These are phyloP conservation scores for Archocentrus centrarchus DNA, from an alignment of 2,113 vertebrate species.

Conservation along the genomic window DNA sequence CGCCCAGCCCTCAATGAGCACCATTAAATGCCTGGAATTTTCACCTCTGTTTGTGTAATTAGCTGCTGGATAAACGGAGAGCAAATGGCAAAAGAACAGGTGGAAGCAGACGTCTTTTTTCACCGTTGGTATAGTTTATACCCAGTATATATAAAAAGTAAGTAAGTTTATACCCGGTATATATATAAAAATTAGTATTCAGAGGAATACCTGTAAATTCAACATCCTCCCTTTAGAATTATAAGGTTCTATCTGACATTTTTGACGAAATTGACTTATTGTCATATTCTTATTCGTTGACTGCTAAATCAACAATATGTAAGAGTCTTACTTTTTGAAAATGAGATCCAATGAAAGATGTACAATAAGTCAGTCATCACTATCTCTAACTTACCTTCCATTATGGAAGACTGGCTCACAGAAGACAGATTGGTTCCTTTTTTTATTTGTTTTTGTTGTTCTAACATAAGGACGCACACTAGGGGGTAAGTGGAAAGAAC, in stretches of 20 bases:
- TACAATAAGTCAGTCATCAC: too few relatives aligned
- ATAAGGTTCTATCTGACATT: too few relatives aligned
- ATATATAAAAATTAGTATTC: background rate
- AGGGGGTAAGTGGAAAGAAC: background rate
- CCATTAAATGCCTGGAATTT: constrained; percentile 35
- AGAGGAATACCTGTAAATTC: background rate
- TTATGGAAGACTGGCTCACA: background rate
- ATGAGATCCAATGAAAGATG: too few relatives aligned
- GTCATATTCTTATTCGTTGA: too few relatives aligned
- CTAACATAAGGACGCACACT: background rate
- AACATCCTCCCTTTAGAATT: too few relatives aligned
- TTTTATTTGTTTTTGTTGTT: background rate
- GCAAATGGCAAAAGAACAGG: background rate
- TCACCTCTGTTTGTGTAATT: constrained; percentile 48
- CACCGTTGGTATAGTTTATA: background rate
- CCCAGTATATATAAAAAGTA: background rate
- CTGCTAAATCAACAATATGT: too few relatives aligned
- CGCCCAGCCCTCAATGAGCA: constrained; percentile 25
- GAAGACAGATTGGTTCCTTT: background rate
- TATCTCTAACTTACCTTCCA: background rate
- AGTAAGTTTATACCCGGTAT: background rate
- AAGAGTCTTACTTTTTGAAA: background rate
- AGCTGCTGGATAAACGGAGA: constrained; percentile 13
- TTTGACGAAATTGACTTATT: too few relatives aligned
- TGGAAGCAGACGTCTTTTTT: background rate